Evolutionary conservation across 1,140 invertebrate genomes (phyloP).

Genomic region (Drosophila guanche): DNA sequence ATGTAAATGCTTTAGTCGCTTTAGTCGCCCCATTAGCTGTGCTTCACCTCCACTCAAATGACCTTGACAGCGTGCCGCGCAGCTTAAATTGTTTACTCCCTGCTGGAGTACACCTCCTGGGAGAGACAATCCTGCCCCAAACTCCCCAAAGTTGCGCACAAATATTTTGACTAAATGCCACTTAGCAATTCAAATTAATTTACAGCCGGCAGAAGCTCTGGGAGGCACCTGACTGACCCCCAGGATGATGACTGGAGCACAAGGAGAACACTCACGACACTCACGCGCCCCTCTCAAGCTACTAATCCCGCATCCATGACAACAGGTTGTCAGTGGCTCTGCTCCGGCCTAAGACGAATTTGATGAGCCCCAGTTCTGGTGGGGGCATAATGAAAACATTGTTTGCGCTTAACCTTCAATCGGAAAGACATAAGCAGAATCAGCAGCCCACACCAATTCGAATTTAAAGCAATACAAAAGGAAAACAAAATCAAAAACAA

Average conservation of each 20-base stretch:
- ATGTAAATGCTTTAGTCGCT: slow-evolving; percentile 40
- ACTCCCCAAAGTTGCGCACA: slow-evolving; percentile 20
- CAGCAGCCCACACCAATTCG: not conserved
- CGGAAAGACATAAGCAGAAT: slow-evolving; percentile 17
- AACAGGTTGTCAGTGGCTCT: slow-evolving; percentile 38
- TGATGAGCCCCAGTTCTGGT: slow-evolving; percentile 45
- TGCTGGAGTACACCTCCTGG: not conserved
- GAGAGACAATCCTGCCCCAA: slow-evolving; percentile 14
- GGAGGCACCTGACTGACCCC: slow-evolving; percentile 41
- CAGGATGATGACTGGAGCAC: slow-evolving; percentile 55
- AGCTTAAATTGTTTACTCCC: slow-evolving; percentile 29
- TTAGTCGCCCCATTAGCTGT: slow-evolving; percentile 32
- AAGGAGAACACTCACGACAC: slow-evolving; percentile 6
- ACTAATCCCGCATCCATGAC: slow-evolving; percentile 45
- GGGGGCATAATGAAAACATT: slow-evolving; percentile 57
- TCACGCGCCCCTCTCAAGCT: slow-evolving; percentile 22
- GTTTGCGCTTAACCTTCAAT: slow-evolving; percentile 14
- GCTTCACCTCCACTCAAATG: slow-evolving; percentile 5
- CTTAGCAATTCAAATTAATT: slow-evolving; percentile 70
- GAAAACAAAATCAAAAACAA: slow-evolving; percentile 1
- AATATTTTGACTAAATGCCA: slow-evolving; percentile 66
- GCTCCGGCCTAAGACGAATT: slow-evolving; percentile 53
- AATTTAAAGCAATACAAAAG: slow-evolving; percentile 31
- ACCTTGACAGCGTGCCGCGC: slow-evolving; percentile 27
- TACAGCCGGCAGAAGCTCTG: slow-evolving; percentile 25